Evolutionary conservation across 2,113 vertebrate genomes (phyloP).

Genomic region (Ammospiza nelsoni): DNA sequence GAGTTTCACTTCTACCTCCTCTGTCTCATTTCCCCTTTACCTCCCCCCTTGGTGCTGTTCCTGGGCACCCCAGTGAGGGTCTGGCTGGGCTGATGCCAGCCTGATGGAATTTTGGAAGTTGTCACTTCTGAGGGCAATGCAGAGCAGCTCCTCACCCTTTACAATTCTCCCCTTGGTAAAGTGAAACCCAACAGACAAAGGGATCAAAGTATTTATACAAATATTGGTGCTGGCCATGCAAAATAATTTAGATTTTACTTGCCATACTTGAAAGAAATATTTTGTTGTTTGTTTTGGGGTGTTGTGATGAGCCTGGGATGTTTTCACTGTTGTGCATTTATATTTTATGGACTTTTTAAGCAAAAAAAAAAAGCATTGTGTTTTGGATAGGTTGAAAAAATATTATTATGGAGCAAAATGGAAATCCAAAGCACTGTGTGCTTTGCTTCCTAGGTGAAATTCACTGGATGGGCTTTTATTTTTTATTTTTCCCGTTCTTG

Average conservation of each 20-base stretch:
- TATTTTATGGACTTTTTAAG: constrained; percentile 61
- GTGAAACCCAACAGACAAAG: constrained; percentile 33
- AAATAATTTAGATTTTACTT: constrained; percentile 50
- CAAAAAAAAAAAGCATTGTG: constrained; percentile 29
- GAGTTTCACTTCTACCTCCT: constrained; percentile 69
- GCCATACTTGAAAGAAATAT: background rate
- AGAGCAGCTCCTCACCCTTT: constrained; percentile 24
- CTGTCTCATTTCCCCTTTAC: constrained; percentile 69
- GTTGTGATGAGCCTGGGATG: constrained; percentile 18
- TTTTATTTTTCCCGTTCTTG: background rate
- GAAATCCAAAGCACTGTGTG: background rate
- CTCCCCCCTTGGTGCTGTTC: constrained; percentile 22
- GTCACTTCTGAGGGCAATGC: background rate
- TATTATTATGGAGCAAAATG: background rate
- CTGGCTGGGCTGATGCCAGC: constrained; percentile 26
- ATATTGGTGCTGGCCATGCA: background rate
- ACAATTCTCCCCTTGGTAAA: background rate
- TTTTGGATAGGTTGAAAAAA: constrained; percentile 59
- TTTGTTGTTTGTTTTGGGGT: constrained; percentile 52
- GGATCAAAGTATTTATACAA: constrained; percentile 43
- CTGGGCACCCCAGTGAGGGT: background rate
- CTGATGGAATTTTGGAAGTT: background rate
- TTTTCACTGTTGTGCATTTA: constrained; percentile 35
- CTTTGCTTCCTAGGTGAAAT: constrained; percentile 43
- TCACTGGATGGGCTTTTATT: background rate